Evolutionary conservation across 2,888 invertebrate genomes (phyloP), one percentile per base, ranked within the genome.

Genomic region (Drosophila sordidula): DNA sequence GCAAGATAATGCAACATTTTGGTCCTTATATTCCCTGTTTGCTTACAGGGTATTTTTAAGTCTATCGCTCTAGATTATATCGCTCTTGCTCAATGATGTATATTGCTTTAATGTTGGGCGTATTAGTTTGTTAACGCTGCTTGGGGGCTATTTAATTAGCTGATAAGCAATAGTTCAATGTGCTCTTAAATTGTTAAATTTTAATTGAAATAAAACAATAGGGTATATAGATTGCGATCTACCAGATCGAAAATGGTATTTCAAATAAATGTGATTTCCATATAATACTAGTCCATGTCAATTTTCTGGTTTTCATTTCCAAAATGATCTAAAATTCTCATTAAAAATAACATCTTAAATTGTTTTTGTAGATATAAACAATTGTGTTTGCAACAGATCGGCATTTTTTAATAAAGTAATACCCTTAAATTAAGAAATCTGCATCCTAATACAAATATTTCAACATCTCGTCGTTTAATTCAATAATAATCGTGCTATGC

Each of bases 21-120:
- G 4, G 12, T 12, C 12, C 34, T 12, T 2, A 6, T 29, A 6
- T 29, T 29, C 6, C 6, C 26, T 29, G 1, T 16, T 0, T 16
- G 0, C 3, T 4, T 36, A n/a, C 3, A 41, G 32, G n/a, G 39
- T 32, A 32, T 46, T 8, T 2, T 2, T 1, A 1, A 8, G 14
- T 22, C 14, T 0, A 58, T 8, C 29, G 32, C 1, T 9, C 16
- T 16, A 6, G 0, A 25, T 32, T n/a, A 42, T 38, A 16, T 2
- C 18, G 4, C 14, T 34, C 11, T 16, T 4, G 25, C 14, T 29
- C 34, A 36, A 25, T 41, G n/a, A 18, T 52, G 11, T 36, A 36
- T 26, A 42, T 47, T 51, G 16, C 29, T 32, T 9, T 0, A 34
- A 59, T 66, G 41, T 61, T 52, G 71, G 73, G 71, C 64, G 64